Percentiles rank a stretch among this genome's conserved stretches.
Evolutionary conservation across 1,140 invertebrate genomes (phyloP).

Genomic region (Steinernema khuongi): DNA sequence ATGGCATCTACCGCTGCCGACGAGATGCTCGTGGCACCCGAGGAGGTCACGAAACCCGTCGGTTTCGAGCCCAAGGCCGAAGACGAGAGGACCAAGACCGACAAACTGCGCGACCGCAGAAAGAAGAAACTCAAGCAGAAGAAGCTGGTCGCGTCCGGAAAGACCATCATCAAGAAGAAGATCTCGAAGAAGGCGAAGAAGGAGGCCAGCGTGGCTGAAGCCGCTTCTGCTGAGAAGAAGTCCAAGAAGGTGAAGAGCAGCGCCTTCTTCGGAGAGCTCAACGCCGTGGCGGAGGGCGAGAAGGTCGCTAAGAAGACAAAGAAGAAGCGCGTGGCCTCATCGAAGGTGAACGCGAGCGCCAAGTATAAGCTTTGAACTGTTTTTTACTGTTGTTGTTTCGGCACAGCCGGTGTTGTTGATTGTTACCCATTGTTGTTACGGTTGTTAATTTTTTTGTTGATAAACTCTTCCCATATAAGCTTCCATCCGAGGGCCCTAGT

Average conservation of each 20-base stretch:
- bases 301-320: conserved; percentile 21
- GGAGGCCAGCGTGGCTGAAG: background rate
- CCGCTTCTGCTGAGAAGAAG: background rate
- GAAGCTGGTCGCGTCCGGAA: conserved; percentile 18
- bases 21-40: conserved; percentile 79
- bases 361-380: conserved; percentile 19
- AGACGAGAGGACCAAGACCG: conserved; percentile 74
- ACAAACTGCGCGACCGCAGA: conserved; percentile 79
- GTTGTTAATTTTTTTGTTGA: too few species aligned
- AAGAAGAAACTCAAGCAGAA: conserved; percentile 77
- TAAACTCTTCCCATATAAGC: too few species aligned
- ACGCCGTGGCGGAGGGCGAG: background rate
- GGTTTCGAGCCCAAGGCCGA: conserved; percentile 74
- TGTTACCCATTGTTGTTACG: background rate
- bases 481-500: too few species aligned
- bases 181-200: conserved; percentile 12
- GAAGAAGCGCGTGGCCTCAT: background rate
- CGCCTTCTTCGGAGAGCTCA: conserved; percentile 31
- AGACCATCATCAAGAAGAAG: conserved; percentile 24
- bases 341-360: background rate
- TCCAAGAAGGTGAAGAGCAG: conserved; percentile 28
- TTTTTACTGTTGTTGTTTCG: background rate
- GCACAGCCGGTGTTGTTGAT: background rate
- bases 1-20: conserved; percentile 70
- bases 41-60: conserved; percentile 75